A percentile compares a stretch with the other conserved stretches of the same genome.
Evolutionary conservation across 2,888 invertebrate genomes (phyloP).

Genomic region (Petrolisthes manimaculis): DNA sequence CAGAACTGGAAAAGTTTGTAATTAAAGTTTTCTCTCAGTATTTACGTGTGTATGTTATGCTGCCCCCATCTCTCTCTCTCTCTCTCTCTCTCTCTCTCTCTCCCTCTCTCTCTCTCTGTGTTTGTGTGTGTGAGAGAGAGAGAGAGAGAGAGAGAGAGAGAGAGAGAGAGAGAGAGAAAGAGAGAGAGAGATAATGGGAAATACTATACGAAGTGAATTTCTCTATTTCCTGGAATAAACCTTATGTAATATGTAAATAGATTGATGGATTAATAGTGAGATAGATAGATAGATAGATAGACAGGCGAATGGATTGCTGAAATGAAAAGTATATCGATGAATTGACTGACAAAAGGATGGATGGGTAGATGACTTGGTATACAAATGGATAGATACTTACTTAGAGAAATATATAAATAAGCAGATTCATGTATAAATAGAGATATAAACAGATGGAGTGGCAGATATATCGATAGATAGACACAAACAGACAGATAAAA

Average conservation of each 20-base stretch:
- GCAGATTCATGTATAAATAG: slow-evolving; percentile 19
- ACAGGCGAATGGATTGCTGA: background rate
- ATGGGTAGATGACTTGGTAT: background rate
- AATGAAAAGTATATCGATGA: background rate
- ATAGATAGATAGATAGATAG: background rate
- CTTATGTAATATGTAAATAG: background rate
- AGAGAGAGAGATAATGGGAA: slow-evolving; percentile 10
- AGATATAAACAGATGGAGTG: slow-evolving; percentile 20
- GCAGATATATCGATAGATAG: slow-evolving; percentile 12
- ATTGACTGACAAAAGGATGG: background rate
- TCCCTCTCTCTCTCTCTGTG: background rate
- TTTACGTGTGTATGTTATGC: background rate
- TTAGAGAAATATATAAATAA: slow-evolving; percentile 17
- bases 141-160: slow-evolving; percentile 25
- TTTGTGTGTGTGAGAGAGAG: too few species aligned
- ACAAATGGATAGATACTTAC: background rate
- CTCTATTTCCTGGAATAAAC: background rate
- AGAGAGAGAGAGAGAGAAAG: slow-evolving; percentile 13
- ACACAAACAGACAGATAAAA: slow-evolving; percentile 10
- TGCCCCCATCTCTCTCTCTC: background rate
- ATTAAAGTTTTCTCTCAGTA: background rate
- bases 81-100: background rate
- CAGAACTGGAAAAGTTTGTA: background rate
- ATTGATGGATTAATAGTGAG: background rate
- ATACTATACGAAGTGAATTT: background rate